Evolutionary conservation across 2,113 vertebrate species (phyloP).

Genomic region (Python bivittatus): DNA sequence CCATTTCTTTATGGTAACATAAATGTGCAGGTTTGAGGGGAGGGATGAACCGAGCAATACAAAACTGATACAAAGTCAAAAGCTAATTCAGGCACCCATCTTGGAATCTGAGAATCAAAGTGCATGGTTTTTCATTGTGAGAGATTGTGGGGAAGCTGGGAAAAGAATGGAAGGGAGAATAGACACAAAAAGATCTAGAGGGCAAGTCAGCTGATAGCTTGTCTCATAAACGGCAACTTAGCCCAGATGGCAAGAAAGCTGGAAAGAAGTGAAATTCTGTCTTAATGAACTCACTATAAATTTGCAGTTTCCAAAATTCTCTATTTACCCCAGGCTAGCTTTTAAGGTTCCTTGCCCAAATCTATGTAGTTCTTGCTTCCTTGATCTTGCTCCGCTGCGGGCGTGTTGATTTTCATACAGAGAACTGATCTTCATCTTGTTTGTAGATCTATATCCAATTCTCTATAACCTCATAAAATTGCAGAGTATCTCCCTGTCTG

Average conservation of each 20-base stretch:
- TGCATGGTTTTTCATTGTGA: slow-evolving; percentile 35
- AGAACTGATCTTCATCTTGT: slow-evolving; percentile 39
- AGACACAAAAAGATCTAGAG: background rate
- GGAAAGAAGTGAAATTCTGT: background rate
- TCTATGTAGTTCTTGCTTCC: background rate
- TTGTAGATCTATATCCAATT: background rate
- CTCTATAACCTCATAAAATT: background rate
- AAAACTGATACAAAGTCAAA: slow-evolving; percentile 60
- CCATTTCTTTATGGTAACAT: slow-evolving; percentile 62
- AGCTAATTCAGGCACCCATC: slow-evolving; percentile 55
- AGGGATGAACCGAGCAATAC: slow-evolving; percentile 58
- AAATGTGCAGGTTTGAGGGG: slow-evolving; percentile 59
- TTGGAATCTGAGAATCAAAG: slow-evolving; percentile 61
- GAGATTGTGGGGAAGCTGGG: background rate
- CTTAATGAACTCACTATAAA: background rate
- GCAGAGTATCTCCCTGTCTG: background rate
- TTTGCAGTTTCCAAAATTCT: background rate
- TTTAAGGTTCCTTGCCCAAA: background rate
- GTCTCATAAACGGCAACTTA: background rate
- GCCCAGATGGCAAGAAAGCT: background rate
- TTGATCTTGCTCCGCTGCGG: background rate
- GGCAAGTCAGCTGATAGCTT: background rate
- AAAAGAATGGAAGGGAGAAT: background rate
- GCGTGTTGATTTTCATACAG: slow-evolving; percentile 4
- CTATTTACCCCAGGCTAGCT: background rate